phyloP scores from a whole-genome alignment of 2,797 vertebrate species.

The Prunella strophiata region DNA sequence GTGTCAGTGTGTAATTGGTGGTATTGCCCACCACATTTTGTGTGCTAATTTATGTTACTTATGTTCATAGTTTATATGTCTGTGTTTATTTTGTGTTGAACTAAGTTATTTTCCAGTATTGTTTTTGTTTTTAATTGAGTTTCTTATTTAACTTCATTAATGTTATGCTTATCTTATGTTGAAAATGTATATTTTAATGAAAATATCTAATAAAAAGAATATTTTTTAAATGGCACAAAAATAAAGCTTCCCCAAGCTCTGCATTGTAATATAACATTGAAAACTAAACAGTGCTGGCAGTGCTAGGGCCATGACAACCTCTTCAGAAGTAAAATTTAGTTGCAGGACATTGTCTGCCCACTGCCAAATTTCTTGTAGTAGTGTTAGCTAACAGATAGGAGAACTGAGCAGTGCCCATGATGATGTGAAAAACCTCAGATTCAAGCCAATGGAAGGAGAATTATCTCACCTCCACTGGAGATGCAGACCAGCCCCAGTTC shows the following conservation, averaged over 20 bases:
- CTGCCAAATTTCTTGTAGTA: neutral
- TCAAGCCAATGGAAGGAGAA: neutral
- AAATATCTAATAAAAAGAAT: slow-evolving; percentile 59
- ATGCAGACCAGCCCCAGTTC: neutral
- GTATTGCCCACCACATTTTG: neutral
- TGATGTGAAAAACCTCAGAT: neutral
- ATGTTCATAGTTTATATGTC: neutral
- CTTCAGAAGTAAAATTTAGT: neutral
- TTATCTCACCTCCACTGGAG: neutral
- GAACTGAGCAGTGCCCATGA: neutral
- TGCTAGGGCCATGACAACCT: neutral
- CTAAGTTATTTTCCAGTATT: slow-evolving; percentile 39
- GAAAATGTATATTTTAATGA: slow-evolving; percentile 30
- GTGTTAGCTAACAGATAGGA: neutral
- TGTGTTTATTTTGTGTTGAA: slow-evolving; percentile 50
- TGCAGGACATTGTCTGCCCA: neutral
- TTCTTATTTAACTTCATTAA: slow-evolving; percentile 13
- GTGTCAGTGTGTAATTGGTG: neutral
- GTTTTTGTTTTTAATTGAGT: slow-evolving; percentile 35
- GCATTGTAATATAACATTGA: neutral
- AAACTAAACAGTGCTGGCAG: neutral
- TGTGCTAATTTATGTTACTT: slow-evolving; percentile 31
- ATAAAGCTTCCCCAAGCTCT: slow-evolving; percentile 35
- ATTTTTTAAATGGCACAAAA: slow-evolving; percentile 53
- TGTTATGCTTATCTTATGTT: slow-evolving; percentile 38